Conservation (phyloP, 64 coral and sea anemone genomes). For the Dendronephthya gigantea region DNA sequence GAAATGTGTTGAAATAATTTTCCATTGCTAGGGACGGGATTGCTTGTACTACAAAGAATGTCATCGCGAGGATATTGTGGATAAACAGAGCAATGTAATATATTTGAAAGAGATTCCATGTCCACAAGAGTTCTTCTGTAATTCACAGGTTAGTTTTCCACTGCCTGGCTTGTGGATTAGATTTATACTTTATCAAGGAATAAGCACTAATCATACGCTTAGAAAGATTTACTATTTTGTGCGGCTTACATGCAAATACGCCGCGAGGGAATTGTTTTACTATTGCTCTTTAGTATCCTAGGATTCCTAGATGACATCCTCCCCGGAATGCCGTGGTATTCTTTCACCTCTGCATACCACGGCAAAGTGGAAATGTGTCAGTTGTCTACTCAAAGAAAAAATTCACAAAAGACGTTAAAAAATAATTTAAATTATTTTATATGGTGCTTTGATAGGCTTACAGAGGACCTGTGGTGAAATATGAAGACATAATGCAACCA, state of each 20-base stretch:
- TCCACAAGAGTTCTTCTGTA: neutral
- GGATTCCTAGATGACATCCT: too few species aligned
- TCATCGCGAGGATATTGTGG: neutral
- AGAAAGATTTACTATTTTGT: too few species aligned
- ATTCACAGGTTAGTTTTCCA: neutral
- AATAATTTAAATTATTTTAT: neutral
- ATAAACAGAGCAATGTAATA: neutral
- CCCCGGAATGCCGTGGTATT: too few species aligned
- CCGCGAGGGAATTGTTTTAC: too few species aligned
- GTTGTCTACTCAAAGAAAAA: too few species aligned
- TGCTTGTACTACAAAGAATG: neutral
- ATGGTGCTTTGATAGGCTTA: neutral
- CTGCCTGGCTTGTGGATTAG: neutral
- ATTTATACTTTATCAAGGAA: neutral
- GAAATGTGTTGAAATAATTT: neutral
- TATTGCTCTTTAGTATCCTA: too few species aligned
- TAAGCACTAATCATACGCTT: neutral
- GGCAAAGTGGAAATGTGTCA: neutral
- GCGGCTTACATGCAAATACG: too few species aligned
- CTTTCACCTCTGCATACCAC: too few species aligned
- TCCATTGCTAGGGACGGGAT: neutral
- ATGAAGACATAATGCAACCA: neutral
- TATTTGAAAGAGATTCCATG: neutral
- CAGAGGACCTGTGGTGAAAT: neutral
- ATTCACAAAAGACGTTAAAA: too few species aligned